A percentile compares a stretch with the other conserved stretches of the same genome.
These are phyloP conservation scores for Eledone cirrhosa DNA, from an alignment of 2,888 invertebrate genomes.

Conservation along the genomic window DNA sequence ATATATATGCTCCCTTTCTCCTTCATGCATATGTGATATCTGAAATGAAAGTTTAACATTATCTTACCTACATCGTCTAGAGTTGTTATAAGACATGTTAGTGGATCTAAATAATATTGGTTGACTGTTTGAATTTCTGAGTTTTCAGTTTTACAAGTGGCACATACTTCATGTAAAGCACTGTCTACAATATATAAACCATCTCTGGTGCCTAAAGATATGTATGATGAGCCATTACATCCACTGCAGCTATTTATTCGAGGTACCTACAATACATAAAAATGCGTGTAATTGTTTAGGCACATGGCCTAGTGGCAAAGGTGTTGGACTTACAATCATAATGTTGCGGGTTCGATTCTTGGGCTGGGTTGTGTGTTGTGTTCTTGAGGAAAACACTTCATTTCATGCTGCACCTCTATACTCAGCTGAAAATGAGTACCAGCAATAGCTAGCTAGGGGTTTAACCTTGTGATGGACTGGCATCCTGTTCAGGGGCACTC, in stretches of 20 bases:
- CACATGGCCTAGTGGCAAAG: too few species aligned
- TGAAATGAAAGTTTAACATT: background rate
- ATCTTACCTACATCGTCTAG: conserved; percentile 16
- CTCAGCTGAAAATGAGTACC: too few species aligned
- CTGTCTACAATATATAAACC: background rate
- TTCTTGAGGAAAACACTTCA: too few species aligned
- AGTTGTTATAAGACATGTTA: background rate
- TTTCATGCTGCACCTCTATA: too few species aligned
- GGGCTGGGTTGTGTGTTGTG: too few species aligned
- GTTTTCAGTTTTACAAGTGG: background rate
- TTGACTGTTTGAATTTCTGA: background rate
- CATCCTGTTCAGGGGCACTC: too few species aligned
- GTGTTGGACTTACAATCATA: too few species aligned
- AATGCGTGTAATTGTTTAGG: too few species aligned
- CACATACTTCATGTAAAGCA: background rate
- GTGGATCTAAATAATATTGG: background rate
- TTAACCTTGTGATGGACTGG: too few species aligned
- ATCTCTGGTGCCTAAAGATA: background rate
- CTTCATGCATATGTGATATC: background rate
- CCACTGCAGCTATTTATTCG: background rate
- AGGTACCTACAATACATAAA: background rate
- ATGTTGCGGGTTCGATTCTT: too few species aligned
- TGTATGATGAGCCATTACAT: background rate
- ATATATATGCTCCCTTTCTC: background rate
- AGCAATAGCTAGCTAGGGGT: too few species aligned